These are phyloP conservation scores for Propsilocerus akamusi DNA, from an alignment of 1,140 invertebrate genomes.

Conservation along the genomic window DNA sequence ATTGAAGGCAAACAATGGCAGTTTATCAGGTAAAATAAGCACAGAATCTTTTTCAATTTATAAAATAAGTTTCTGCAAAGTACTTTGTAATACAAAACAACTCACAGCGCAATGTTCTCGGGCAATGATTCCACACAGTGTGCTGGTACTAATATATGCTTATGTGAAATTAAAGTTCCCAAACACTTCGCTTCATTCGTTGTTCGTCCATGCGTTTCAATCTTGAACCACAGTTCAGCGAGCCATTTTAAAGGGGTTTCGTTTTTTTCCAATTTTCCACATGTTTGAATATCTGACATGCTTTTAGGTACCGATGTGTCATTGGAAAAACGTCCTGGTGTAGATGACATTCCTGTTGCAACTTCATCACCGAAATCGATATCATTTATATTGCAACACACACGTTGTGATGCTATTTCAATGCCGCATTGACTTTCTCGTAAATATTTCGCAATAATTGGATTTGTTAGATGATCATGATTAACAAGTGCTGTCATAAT, in stretches of 20 bases:
- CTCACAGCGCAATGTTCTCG: background rate
- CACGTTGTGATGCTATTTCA: background rate
- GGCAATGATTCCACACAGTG: background rate
- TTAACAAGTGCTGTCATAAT: conserved; percentile 6
- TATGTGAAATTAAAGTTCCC: background rate
- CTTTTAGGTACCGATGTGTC: too few species aligned
- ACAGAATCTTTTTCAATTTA: too few species aligned
- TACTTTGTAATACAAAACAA: too few species aligned
- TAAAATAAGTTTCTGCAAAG: too few species aligned
- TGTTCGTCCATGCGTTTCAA: background rate
- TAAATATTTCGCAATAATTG: conserved; percentile 1
- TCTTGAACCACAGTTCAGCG: background rate
- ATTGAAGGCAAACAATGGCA: background rate
- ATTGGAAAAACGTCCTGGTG: too few species aligned
- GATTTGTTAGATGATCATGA: background rate
- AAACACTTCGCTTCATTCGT: background rate
- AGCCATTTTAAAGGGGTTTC: background rate
- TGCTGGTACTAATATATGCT: background rate
- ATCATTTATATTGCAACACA: background rate
- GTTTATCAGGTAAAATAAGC: background rate
- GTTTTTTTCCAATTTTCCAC: background rate
- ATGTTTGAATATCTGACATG: background rate
- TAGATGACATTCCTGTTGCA: background rate
- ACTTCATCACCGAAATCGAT: background rate
- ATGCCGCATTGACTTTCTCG: conserved; percentile 8